Evolutionary conservation across 2,888 invertebrate genomes (phyloP).

Genomic region (Pecten maximus): DNA sequence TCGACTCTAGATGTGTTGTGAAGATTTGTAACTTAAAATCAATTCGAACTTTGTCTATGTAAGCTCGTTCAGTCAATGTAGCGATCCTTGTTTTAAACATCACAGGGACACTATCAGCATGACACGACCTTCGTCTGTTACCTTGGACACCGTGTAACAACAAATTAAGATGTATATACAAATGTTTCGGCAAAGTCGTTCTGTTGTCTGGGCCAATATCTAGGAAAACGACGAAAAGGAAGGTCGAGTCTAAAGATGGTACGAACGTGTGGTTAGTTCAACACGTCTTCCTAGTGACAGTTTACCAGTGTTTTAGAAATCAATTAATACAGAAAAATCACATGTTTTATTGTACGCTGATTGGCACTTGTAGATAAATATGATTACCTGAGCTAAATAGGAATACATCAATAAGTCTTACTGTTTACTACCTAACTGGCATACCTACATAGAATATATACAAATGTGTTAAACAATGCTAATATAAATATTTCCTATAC

Average conservation of each 20-base stretch:
- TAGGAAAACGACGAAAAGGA: neutral
- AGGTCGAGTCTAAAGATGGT: neutral
- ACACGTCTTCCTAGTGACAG: no score
- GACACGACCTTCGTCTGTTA: neutral
- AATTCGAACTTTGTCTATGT: neutral
- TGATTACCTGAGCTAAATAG: no score
- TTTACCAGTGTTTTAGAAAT: no score
- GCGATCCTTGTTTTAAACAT: neutral
- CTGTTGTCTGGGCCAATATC: neutral
- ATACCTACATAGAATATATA: no score
- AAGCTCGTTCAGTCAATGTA: neutral
- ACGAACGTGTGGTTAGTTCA: neutral
- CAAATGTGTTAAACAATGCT: no score
- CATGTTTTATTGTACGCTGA: no score
- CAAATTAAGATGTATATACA: neutral
- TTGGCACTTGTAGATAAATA: no score
- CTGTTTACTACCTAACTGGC: no score
- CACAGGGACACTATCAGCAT: neutral
- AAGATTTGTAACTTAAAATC: neutral
- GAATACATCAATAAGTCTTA: no score
- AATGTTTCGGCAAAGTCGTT: neutral
- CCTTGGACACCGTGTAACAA: neutral
- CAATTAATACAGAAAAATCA: no score
- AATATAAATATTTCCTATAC: no score
- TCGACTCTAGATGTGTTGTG: neutral